Base-by-base conservation (phyloP, 2,888 invertebrate genomes). In the Dimorphilus gyrociliatus region DNA sequence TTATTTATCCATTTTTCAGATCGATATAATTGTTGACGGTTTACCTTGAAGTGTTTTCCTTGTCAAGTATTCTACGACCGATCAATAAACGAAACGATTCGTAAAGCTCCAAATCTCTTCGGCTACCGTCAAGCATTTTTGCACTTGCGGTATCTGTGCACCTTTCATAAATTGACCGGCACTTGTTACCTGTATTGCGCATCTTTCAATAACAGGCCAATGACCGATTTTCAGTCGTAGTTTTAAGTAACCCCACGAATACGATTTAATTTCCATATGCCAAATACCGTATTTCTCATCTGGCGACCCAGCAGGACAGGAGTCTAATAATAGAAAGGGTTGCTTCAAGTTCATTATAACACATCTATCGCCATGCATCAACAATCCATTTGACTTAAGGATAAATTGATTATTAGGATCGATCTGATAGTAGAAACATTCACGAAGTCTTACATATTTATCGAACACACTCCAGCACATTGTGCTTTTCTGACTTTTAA, bases 121-220 rank as follows among this genome's bases (percentile, higher is more conserved):
- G 18, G 30, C 30, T 18, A 33, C 27, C 2, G 28, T 30, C 5
- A 30, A 28, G 25, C 44, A 44, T 14, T 12, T 19, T 2, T 32
- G 27, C 28, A 38, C 18, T 28, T 44, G 38, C 1, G 40, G 40
- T 42, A 44, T 42, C 36, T 44, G 44, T 8, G 21, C 23, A 4
- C 34, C 25, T 13, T 25, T 29, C 23, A 42, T 34, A 1, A 15
- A 19, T 7, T 16, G 16, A 18, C 40, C 23, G 6, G 36, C 35
- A 24, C 33, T 39, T 8, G 43, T 42, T 19, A 42, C 36, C 27
- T 40, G 38, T 30, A 24, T 18, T 12, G 30, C 7, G 16, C 27
- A 28, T n/a, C n/a, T n/a, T n/a, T n/a, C n/a, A 12, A 19, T 16
- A 21, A 13, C 28, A 18, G n/a, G n/a, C n/a, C n/a, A n/a, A n/a